Evolutionary conservation across 2,113 vertebrate genomes (phyloP), one percentile per base, ranked within the genome.

Genomic region (Tachysurus vachellii): DNA sequence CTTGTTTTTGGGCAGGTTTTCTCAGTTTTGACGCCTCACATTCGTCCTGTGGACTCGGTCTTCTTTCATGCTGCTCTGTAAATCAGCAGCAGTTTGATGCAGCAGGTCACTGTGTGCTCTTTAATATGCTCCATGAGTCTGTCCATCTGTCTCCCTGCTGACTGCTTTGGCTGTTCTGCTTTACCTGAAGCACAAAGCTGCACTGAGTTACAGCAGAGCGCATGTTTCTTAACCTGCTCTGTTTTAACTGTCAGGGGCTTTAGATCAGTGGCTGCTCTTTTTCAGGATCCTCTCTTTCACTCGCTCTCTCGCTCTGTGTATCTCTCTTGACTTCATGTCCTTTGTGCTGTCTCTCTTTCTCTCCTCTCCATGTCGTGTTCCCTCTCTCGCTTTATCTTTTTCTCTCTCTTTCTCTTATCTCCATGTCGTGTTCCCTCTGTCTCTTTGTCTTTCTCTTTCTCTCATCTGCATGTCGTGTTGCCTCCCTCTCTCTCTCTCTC

Each of bases 151-250:
- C 50, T 75, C 12, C 82, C 54, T 66, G 31, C 36, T 79, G 83
- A 80, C 73, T 79, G 71, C n/a, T 26, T 50, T 59, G 61, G 79
- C 82, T 68, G 53, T 73, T 71, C 54, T 82, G 54, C 56, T 16
- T 89, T 77, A 83, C 79, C 62, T 85, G 80, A 62, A 76, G 11
- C 59, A 23, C 61, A 54, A 21, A 64, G 75, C 57, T 89, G 54
- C n/a, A 84, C 81, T 47, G 53, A 36, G 53, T 80, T 80, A 83
- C 85, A 70, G 71, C 26, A 64, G 31, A 50, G 19, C 75, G 28
- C n/a, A 47, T 68, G 53, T 66, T 56, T 75, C 26, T 54, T 57
- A 17, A 26, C 36, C 54, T 81, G 88, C 21, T 42, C 44, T 42
- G 54, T 64, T 76, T 70, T 53, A 44, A 21, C 79, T 83, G 80